Evolutionary conservation across 2,888 invertebrate genomes (phyloP).

Genomic region (Synergus umbraculus): DNA sequence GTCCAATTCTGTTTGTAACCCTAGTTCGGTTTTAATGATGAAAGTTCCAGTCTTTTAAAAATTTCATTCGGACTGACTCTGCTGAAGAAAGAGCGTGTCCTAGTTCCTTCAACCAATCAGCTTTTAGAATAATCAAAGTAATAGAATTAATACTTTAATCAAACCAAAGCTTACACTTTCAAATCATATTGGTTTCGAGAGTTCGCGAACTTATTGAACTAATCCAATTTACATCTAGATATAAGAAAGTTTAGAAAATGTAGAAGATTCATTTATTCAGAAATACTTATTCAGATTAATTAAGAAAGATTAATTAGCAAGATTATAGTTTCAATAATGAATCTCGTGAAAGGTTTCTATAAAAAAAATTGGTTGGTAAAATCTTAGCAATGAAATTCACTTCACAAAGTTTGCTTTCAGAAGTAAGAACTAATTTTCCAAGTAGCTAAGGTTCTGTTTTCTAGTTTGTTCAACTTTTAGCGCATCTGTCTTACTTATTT

Average conservation of each 20-base stretch:
- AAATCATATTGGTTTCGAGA: background rate
- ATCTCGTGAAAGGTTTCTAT: too few relatives aligned
- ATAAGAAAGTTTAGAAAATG: background rate
- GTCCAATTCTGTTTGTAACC: conserved; percentile 47
- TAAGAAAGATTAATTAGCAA: too few relatives aligned
- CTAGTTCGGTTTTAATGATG: conserved; percentile 51
- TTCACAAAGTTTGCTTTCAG: background rate
- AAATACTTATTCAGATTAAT: too few relatives aligned
- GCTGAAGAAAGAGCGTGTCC: conserved; percentile 2
- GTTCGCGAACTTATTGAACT: background rate
- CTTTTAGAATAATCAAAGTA: conserved; percentile 26
- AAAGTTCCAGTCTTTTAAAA: conserved; percentile 55
- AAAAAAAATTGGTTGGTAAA: background rate
- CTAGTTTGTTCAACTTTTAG: background rate
- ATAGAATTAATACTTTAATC: conserved; percentile 39
- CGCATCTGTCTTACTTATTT: background rate
- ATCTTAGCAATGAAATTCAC: background rate
- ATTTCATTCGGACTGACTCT: conserved; percentile 46
- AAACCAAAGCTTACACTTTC: background rate
- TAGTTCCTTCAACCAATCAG: conserved; percentile 19
- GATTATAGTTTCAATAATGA: too few relatives aligned
- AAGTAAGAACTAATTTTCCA: background rate
- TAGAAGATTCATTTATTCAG: background rate
- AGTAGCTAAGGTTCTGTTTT: background rate
- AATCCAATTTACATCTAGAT: background rate